Conservation (phyloP, 2,797 vertebrate species). For the Tokudaia tokunoshimensis region DNA sequence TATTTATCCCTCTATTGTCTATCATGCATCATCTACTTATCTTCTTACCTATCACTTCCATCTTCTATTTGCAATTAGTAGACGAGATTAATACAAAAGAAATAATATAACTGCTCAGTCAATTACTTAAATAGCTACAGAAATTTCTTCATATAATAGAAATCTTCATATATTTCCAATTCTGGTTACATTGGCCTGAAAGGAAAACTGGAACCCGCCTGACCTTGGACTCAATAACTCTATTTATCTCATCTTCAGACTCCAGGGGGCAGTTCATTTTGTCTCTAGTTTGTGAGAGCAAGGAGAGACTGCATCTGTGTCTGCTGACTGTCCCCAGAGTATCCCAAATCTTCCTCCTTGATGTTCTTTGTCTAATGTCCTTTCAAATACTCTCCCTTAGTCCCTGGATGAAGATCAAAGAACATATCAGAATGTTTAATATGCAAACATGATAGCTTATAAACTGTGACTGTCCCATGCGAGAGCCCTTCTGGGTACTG, state of each 20-base stretch:
- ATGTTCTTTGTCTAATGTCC: constrained; percentile 60
- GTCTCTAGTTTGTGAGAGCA: background rate
- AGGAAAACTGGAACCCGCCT: background rate
- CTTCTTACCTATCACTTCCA: background rate
- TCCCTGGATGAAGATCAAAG: constrained; percentile 68
- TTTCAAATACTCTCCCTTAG: constrained; percentile 62
- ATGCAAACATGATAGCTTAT: constrained; percentile 66
- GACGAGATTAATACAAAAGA: background rate
- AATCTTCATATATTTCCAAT: background rate
- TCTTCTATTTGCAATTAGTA: background rate
- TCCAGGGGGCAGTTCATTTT: constrained; percentile 31
- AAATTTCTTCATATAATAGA: background rate
- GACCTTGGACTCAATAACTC: constrained; percentile 36
- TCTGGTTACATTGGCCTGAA: background rate
- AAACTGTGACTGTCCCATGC: constrained; percentile 45
- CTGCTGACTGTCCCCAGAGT: background rate
- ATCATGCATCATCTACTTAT: background rate
- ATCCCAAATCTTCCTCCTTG: constrained; percentile 63
- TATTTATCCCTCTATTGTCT: background rate
- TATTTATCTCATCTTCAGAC: constrained; percentile 43
- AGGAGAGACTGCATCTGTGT: background rate
- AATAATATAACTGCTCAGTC: background rate
- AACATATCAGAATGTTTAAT: constrained; percentile 52
- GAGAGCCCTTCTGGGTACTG: background rate
- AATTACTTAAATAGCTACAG: background rate